Conservation (phyloP, 2,113 vertebrate species). For the Craseonycteris thonglongyai region DNA sequence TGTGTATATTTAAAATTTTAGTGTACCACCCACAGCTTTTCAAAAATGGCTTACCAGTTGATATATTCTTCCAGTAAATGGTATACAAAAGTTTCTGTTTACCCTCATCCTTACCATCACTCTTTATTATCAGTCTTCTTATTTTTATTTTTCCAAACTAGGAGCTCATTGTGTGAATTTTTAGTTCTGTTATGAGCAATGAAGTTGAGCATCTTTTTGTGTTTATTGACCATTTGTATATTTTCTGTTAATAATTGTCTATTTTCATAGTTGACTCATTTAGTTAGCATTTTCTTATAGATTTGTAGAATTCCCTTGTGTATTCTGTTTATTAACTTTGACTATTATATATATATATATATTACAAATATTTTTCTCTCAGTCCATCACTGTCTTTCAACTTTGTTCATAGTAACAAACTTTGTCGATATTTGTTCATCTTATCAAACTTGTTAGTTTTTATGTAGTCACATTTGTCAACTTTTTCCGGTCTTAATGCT, state of each 20-base stretch:
- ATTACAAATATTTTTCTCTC: neutral
- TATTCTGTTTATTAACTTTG: neutral
- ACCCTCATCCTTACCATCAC: neutral
- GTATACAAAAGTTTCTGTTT: neutral
- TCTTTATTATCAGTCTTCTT: neutral
- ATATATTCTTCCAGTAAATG: neutral
- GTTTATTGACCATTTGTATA: neutral
- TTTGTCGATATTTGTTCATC: neutral
- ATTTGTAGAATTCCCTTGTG: neutral
- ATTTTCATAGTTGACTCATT: neutral
- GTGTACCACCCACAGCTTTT: neutral
- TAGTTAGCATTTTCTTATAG: neutral
- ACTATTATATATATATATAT: neutral
- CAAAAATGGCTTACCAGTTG: neutral
- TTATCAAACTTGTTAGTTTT: neutral
- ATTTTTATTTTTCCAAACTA: neutral
- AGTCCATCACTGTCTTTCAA: neutral
- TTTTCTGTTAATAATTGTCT: neutral
- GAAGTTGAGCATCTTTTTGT: neutral
- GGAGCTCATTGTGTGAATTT: neutral
- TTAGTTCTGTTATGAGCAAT: neutral
- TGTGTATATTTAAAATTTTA: neutral
- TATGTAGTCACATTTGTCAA: neutral
- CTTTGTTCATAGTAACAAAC: neutral
- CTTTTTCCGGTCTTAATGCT: neutral